Conservation (phyloP, 2,797 vertebrate genomes). For the Tachyglossus aculeatus region DNA sequence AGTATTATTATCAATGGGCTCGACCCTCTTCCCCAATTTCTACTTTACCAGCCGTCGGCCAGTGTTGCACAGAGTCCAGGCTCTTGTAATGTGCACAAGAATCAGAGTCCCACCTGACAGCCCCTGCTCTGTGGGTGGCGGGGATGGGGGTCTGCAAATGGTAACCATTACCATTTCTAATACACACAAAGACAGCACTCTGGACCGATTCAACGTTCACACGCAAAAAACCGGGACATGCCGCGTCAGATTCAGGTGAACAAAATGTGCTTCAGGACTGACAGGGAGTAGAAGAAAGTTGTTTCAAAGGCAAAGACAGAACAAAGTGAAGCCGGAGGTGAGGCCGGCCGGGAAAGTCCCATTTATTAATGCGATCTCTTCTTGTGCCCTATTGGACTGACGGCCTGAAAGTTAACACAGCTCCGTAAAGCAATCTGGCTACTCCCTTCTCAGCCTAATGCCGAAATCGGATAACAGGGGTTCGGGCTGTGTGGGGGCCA, state of each 20-base stretch:
- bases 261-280: accelerated
- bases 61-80: background rate
- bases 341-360: background rate
- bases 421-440: background rate
- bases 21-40: background rate
- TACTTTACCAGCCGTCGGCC: background rate
- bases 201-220: background rate
- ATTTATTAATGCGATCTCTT: background rate
- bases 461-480: too few species aligned
- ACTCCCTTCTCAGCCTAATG: background rate
- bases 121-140: background rate
- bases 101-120: background rate
- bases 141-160: background rate
- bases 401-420: background rate
- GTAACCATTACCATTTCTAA: accelerated
- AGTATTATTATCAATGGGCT: background rate
- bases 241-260: accelerated
- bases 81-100: background rate
- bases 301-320: background rate
- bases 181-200: background rate
- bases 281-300: background rate
- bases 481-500: too few species aligned
- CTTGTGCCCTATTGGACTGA: background rate
- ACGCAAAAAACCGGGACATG: accelerated
- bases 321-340: background rate